These are phyloP conservation scores for Lepidonotus clava DNA, from an alignment of 2,888 invertebrate genomes.

Conservation along the genomic window DNA sequence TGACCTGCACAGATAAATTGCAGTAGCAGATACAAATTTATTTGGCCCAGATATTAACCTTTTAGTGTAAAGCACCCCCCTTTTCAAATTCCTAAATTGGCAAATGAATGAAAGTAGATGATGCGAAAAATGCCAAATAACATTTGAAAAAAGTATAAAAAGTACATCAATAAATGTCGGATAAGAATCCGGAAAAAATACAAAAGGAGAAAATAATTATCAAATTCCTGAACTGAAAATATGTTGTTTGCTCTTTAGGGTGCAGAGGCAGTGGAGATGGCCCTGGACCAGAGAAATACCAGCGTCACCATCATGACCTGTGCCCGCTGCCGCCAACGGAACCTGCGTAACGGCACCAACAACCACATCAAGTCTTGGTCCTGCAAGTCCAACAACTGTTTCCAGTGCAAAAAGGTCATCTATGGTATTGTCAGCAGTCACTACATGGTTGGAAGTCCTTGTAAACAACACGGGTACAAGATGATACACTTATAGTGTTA, in stretches of 20 bases:
- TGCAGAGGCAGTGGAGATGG: background rate
- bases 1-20: no score
- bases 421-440: conserved; percentile 50
- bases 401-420: conserved; percentile 68
- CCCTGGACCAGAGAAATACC: background rate
- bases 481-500: background rate
- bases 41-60: no score
- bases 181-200: no score
- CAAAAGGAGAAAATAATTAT: no score
- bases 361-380: conserved; percentile 74
- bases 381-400: conserved; percentile 70
- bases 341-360: conserved; percentile 66
- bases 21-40: no score
- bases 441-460: background rate
- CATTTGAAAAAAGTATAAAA: no score
- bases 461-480: background rate
- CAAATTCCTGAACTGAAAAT: background rate
- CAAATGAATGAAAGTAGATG: no score
- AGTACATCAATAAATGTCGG: no score
- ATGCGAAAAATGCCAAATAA: no score
- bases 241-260: background rate
- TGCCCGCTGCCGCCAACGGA: conserved; percentile 68
- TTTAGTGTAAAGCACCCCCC: no score
- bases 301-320: conserved; percentile 58
- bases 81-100: no score